Conservation (phyloP, 2,888 invertebrate species). For the Athripsodes cinereus region DNA sequence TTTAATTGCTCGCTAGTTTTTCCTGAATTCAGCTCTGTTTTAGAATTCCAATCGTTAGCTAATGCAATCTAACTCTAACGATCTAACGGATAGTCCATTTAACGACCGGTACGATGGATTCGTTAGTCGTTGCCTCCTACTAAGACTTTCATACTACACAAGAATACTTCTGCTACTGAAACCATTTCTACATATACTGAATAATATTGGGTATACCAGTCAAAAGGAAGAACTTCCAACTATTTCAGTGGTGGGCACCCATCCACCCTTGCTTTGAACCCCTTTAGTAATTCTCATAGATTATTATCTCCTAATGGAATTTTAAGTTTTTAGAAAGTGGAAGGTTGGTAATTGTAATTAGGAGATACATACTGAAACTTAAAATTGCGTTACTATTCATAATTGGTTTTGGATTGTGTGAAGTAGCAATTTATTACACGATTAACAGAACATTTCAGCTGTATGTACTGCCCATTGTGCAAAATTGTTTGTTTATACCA, state of each 20-base stretch:
- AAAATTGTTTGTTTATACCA: too few relatives aligned
- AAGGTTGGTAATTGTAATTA: not conserved
- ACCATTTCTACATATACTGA: too few relatives aligned
- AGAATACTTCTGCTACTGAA: too few relatives aligned
- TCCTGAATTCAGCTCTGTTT: slow-evolving; percentile 7
- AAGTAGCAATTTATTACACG: too few relatives aligned
- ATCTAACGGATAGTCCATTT: slow-evolving; percentile 27
- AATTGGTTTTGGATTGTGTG: too few relatives aligned
- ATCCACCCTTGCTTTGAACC: too few relatives aligned
- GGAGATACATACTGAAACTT: too few relatives aligned
- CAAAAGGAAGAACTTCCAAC: not conserved
- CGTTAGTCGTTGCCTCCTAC: slow-evolving; percentile 18
- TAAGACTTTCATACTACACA: too few relatives aligned
- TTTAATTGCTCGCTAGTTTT: not conserved
- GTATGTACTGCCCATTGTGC: too few relatives aligned
- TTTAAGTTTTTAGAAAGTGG: not conserved
- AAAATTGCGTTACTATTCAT: too few relatives aligned
- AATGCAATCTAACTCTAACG: slow-evolving; percentile 28
- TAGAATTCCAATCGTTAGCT: slow-evolving; percentile 25
- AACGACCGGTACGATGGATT: slow-evolving; percentile 27
- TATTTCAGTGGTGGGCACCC: not conserved
- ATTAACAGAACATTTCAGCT: too few relatives aligned
- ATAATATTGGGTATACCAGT: too few relatives aligned
- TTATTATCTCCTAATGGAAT: not conserved
- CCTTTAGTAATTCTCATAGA: not conserved